A percentile compares a stretch with the other conserved stretches of the same genome.
Conservation (phyloP, 2,113 vertebrate species). For the Erythrocebus patas region DNA sequence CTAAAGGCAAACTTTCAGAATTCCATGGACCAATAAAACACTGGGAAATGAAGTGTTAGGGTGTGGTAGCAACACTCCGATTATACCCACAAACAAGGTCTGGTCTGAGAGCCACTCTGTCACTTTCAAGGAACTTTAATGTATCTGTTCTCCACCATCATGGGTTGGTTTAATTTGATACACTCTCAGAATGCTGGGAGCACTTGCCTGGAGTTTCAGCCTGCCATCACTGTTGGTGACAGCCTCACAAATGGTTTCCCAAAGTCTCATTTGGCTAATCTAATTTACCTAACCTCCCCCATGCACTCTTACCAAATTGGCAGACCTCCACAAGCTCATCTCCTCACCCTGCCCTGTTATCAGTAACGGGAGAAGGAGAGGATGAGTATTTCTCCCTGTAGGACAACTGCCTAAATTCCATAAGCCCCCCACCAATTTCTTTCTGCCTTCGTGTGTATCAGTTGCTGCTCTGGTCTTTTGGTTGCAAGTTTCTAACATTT, state of each 20-base stretch:
- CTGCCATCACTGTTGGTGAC: neutral
- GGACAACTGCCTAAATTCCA: fast-evolving
- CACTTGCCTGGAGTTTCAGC: neutral
- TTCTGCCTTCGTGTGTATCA: neutral
- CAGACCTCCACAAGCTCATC: neutral
- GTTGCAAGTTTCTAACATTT: neutral
- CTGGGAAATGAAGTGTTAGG: neutral
- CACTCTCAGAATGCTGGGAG: neutral
- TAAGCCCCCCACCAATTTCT: neutral
- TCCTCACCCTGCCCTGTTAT: fast-evolving
- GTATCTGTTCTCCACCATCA: neutral
- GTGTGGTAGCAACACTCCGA: fast-evolving
- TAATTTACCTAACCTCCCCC: neutral
- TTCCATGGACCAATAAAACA: neutral
- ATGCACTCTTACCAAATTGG: neutral
- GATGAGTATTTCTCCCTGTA: fast-evolving
- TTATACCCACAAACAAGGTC: fast-evolving
- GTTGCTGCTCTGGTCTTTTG: neutral
- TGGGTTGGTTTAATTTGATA: neutral
- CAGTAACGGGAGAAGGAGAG: no score
- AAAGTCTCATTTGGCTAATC: neutral
- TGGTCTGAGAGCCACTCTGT: neutral
- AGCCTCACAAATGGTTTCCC: neutral
- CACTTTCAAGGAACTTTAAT: neutral
- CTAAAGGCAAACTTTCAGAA: neutral